A percentile compares a stretch with the other conserved stretches of the same genome.
Conservation (phyloP, 2,797 vertebrate genomes). For the Melopsittacus undulatus region DNA sequence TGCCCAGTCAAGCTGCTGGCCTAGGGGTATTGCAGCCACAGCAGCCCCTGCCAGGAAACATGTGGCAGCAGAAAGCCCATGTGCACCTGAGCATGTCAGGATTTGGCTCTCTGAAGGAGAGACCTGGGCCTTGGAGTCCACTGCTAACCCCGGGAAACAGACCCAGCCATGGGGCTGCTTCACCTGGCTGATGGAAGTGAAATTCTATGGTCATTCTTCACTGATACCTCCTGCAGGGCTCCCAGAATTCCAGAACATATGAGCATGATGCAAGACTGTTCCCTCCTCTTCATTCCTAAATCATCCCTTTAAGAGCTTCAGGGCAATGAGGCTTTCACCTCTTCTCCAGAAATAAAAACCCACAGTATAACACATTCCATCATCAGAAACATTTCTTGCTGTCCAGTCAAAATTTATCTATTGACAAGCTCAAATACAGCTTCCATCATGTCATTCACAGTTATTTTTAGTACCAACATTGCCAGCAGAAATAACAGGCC, state of each 20-base stretch:
- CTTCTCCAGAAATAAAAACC: not conserved
- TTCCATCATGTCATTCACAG: not conserved
- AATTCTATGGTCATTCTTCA: not conserved
- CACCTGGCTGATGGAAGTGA: not conserved
- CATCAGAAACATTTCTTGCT: not conserved
- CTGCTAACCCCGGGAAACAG: not conserved
- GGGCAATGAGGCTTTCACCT: not conserved
- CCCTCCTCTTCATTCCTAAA: not conserved
- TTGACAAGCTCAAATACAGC: not conserved
- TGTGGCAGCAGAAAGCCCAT: not conserved
- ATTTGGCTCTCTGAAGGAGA: not conserved
- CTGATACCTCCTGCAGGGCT: not conserved
- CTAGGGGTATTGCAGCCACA: not conserved
- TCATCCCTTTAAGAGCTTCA: not conserved
- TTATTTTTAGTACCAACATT: conserved; percentile 9
- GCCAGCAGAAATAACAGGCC: conserved; percentile 42
- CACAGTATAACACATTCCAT: not conserved
- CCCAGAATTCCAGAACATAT: not conserved
- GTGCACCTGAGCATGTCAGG: not conserved
- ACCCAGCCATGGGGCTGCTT: not conserved
- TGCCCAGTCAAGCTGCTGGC: not conserved
- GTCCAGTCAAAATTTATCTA: conserved; percentile 25
- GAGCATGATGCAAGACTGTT: not conserved
- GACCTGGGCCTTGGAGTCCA: not conserved
- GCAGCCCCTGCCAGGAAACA: not conserved